phyloP scores from a whole-genome alignment of 2,888 invertebrate genomes.

The Xestia rhomboidea region DNA sequence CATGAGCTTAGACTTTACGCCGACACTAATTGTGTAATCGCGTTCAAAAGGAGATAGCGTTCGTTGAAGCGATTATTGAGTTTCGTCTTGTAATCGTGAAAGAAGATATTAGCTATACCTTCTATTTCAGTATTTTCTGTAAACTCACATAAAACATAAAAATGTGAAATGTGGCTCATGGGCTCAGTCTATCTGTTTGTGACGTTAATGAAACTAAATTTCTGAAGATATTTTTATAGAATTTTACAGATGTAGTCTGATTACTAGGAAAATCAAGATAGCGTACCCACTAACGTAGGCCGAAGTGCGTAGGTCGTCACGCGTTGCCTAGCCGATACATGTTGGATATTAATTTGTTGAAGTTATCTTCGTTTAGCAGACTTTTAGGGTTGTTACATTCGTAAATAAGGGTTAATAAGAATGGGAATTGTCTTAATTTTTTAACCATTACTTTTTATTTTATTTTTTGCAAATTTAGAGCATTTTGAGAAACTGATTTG shows the following conservation, averaged over 20 bases:
- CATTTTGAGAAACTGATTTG: too few species aligned
- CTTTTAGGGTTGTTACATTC: neutral
- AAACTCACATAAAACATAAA: neutral
- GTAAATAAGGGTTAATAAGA: neutral
- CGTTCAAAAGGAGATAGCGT: constrained; percentile 21
- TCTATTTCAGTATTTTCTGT: neutral
- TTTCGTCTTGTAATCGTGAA: neutral
- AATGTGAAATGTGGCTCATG: neutral
- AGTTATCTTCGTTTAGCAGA: too few species aligned
- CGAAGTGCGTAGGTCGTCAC: neutral
- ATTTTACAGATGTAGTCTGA: neutral
- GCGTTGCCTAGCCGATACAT: neutral
- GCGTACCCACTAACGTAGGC: neutral
- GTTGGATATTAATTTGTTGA: neutral
- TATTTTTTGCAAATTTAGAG: too few species aligned
- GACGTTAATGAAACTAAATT: neutral
- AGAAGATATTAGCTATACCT: neutral
- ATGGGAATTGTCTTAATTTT: too few species aligned
- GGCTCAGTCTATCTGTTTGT: neutral
- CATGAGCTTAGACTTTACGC: constrained; percentile 38
- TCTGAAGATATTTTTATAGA: neutral
- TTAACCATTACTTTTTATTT: too few species aligned
- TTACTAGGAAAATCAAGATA: neutral
- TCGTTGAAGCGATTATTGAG: constrained; percentile 6
- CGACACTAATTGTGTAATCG: constrained; percentile 46